A percentile compares a stretch with the other conserved stretches of the same genome.
phyloP scores from a whole-genome alignment of 2,113 vertebrate species.

The Ramphastos sulfuratus region DNA sequence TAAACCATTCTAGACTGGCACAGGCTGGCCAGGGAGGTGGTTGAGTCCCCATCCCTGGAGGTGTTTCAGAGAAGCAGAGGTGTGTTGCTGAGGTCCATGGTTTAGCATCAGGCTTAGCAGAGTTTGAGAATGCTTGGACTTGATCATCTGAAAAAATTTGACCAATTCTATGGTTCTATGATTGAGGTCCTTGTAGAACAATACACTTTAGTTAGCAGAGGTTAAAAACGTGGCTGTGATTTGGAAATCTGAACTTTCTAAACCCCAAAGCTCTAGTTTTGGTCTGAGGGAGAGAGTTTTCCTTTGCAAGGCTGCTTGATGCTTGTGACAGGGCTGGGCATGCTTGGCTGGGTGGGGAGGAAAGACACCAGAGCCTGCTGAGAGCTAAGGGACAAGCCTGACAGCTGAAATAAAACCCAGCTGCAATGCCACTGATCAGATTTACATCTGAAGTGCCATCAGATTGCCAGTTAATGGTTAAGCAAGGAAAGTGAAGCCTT shows the following conservation, averaged over 20 bases:
- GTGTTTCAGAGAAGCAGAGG: too few species aligned
- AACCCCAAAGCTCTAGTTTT: not conserved
- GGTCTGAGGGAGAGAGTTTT: not conserved
- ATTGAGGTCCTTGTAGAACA: not conserved
- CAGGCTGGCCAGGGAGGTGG: too few species aligned
- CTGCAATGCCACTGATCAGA: not conserved
- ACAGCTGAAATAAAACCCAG: not conserved
- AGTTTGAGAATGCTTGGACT: too few species aligned
- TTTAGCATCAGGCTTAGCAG: too few species aligned
- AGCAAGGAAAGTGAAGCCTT: not conserved
- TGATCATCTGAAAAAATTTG: too few species aligned
- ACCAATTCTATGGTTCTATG: too few species aligned
- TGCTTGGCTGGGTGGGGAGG: not conserved
- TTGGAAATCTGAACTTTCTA: not conserved
- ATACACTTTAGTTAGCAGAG: not conserved
- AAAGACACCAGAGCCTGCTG: not conserved
- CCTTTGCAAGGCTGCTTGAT: not conserved
- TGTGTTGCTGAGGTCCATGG: too few species aligned
- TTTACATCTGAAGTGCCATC: slow-evolving; percentile 12
- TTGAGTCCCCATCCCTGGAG: too few species aligned
- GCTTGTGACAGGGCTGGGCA: not conserved
- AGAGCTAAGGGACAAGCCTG: not conserved
- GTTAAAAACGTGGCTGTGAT: not conserved
- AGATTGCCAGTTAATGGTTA: not conserved
- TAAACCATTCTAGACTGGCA: too few species aligned